Evolutionary conservation across 1,140 invertebrate species (phyloP).

Genomic region (Meloidogyne hapla): DNA sequence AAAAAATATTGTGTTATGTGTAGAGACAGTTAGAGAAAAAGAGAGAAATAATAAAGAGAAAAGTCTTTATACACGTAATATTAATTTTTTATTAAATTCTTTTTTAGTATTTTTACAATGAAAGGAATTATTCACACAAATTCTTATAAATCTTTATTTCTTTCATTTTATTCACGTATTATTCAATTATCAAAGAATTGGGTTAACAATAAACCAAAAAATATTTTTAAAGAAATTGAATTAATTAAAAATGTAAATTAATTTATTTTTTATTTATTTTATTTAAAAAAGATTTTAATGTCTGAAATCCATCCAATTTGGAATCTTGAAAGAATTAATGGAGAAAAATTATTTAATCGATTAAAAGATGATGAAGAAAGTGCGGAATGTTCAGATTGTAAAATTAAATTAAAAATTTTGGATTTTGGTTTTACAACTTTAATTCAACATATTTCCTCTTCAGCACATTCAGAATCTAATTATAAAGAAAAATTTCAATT

Average conservation of each 20-base stretch:
- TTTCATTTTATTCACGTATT: background rate
- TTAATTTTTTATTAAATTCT: too few relatives aligned
- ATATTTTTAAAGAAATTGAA: background rate
- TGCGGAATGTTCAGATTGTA: background rate
- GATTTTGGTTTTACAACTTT: too few relatives aligned
- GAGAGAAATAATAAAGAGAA: background rate
- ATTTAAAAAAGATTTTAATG: background rate
- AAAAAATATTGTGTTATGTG: too few relatives aligned
- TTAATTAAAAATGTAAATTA: background rate
- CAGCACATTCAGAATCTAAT: too few relatives aligned
- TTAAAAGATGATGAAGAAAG: background rate
- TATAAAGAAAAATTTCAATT: too few relatives aligned
- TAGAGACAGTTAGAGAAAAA: background rate
- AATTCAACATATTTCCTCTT: too few relatives aligned
- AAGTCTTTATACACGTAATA: background rate
- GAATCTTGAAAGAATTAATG: background rate
- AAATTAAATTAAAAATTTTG: slow-evolving; percentile 1
- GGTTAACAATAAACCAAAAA: background rate
- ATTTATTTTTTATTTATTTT: background rate
- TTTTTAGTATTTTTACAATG: background rate
- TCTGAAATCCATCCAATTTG: background rate
- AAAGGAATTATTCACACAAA: background rate
- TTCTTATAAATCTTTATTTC: background rate
- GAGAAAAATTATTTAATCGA: background rate
- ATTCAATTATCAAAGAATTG: background rate